phyloP scores from a whole-genome alignment of 2,113 vertebrate species.

The Eleginops maclovinus region DNA sequence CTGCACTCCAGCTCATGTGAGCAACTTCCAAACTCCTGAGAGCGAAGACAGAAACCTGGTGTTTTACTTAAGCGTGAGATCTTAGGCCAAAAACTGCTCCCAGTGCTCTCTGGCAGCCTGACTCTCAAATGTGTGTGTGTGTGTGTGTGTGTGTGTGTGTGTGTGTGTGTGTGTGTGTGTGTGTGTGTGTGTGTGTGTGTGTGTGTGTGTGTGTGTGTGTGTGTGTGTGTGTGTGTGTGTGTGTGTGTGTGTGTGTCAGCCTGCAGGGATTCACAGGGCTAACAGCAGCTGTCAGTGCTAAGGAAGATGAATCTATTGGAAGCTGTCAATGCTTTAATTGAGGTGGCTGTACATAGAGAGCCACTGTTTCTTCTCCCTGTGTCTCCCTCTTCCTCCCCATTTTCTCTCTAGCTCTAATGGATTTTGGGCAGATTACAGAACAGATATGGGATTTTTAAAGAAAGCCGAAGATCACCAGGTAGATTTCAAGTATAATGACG shows the following conservation, averaged over 20 bases:
- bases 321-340: constrained; percentile 40
- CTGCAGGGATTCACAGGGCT: constrained; percentile 16
- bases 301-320: constrained; percentile 53
- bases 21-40: constrained; percentile 37
- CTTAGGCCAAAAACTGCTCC: constrained; percentile 32
- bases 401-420: not conserved
- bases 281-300: constrained; percentile 41
- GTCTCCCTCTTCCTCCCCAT: not conserved
- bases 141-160: constrained; percentile 15
- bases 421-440: not conserved
- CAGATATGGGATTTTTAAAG: not conserved
- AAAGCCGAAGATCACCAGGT: not conserved
- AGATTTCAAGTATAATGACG: not conserved
- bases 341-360: not conserved
- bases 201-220: not conserved
- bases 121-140: constrained; percentile 35
- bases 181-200: constrained; percentile 2
- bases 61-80: constrained; percentile 48
- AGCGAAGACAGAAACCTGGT: constrained; percentile 23
- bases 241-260: constrained; percentile 19
- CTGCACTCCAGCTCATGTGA: constrained; percentile 62
- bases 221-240: constrained; percentile 7
- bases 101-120: constrained; percentile 35
- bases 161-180: constrained; percentile 9
- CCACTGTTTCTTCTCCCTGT: not conserved